Conservation (phyloP, 2,888 invertebrate species). For the Drosophila setosimentum region DNA sequence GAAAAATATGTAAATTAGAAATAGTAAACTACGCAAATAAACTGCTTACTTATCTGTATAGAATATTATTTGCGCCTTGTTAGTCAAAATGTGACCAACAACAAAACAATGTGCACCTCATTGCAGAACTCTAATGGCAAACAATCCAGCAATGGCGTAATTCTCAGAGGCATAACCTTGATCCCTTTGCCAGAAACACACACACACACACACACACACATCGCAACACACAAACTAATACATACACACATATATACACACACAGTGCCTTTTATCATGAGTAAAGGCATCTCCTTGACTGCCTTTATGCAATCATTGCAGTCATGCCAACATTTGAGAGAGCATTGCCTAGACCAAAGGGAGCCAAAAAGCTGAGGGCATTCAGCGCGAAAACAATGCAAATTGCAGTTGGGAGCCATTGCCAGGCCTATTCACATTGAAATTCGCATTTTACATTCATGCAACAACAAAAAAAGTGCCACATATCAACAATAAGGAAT, state of each 20-base stretch:
- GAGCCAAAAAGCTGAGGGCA: slow-evolving; percentile 42
- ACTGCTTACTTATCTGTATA: not conserved
- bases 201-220: slow-evolving; percentile 24
- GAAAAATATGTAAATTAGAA: not conserved
- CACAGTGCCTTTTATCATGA: slow-evolving; percentile 51
- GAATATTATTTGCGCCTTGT: slow-evolving; percentile 5
- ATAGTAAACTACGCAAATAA: not conserved
- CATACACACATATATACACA: slow-evolving; percentile 19
- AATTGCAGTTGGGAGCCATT: slow-evolving; percentile 65
- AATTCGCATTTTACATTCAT: slow-evolving; percentile 69
- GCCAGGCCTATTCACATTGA: slow-evolving; percentile 72
- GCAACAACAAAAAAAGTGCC: slow-evolving; percentile 36
- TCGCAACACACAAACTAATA: slow-evolving; percentile 20
- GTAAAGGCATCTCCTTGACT: slow-evolving; percentile 46
- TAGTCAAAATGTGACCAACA: slow-evolving; percentile 17
- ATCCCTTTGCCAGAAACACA: slow-evolving; percentile 41
- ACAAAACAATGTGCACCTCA: slow-evolving; percentile 26
- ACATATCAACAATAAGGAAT: slow-evolving; percentile 67
- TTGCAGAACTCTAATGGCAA: slow-evolving; percentile 50
- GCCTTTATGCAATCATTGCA: slow-evolving; percentile 73
- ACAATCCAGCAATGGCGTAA: slow-evolving; percentile 55
- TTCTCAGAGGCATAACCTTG: slow-evolving; percentile 67
- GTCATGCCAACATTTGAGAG: slow-evolving; percentile 43
- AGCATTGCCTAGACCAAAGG: slow-evolving; percentile 23
- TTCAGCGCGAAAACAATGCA: slow-evolving; percentile 73